Base-by-base conservation (phyloP, 2,113 vertebrate genomes). In the Aspidoscelis tigris region DNA sequence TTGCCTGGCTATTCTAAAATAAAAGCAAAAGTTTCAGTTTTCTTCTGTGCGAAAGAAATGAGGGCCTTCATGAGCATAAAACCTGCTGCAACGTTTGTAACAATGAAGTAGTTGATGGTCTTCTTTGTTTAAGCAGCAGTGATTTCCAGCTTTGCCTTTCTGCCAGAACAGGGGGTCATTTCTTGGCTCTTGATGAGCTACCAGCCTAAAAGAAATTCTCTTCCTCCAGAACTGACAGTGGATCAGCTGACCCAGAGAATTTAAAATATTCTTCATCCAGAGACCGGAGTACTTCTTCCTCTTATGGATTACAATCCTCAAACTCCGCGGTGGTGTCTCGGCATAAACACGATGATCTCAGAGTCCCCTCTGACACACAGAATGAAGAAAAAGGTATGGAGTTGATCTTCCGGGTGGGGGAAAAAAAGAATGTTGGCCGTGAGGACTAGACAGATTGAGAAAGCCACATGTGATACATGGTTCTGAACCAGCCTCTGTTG, bases 211-310 rank as follows among this genome's bases (percentile, higher is more conserved):
- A 88, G 9, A 50, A 88, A 84, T 65, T 92, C 92, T 94, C 84
- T 95, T 88, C 94, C 94, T 96, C 70, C 95, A 99, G 99, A 98
- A 95, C 96, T 96, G 98, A 99, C 94, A 96, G 97, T 95, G 95
- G 97, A 96, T 97, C 97, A 97, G 96, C 97, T 94, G 96, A 97
- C 95, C 97, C 98, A 96, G 98, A 99, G 95, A 96, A 95, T 95
- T 96, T 98, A 96, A 99, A 98, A 96, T 97, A 96, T 89, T 96
- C 96, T 89, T 94, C 96, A 94, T 95, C 97, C 91, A 96, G 96
- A 97, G 98, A 98, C 89, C 96, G 96, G 86, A 96, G 97, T 95
- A 96, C 95, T 91, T 96, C 96, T 96, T 96, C 95, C 76, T 95
- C 97, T 90, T 98, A 97, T 94, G 96, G 97, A 96, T 95, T 96